Base-by-base conservation (phyloP, 2,113 vertebrate genomes). In the Cryptomyrus ogoouensis region DNA sequence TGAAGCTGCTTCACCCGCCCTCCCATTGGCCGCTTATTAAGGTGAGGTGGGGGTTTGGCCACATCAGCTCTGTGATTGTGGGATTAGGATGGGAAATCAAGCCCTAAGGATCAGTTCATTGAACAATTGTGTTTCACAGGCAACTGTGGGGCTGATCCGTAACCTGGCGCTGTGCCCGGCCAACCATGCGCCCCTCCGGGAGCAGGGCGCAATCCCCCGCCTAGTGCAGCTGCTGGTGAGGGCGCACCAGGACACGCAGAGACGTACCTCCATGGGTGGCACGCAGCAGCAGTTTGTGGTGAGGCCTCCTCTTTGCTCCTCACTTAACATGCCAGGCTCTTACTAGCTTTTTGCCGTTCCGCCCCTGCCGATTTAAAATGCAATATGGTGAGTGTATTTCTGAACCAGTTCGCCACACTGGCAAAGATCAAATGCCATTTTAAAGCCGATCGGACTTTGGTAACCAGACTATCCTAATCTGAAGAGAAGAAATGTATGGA, bases 11-110 rank as follows among this genome's bases (percentile, higher is more conserved):
- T 89, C 98, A 99, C 92, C 98, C 98, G 0, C 98, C 98, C 0
- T 99, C 98, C 88, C 98, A 99, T 91, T 99, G 98, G 98, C 98
- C 98, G 70, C 96, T 99, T 88, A 99, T 99, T 92, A 99, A 99
- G 97, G 98, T 98, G 74, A 90, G 47, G 46, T 42, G 31, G 47
- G 21, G 19, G 27, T 35, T 47, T n/a, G 31, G 24, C 27, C 88
- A 3, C 31, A 24, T 39, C 50, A 3, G 44, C 39, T 70, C 24
- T 70, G 3, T 66, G 42, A 10, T 83, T 39, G 46, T 10, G n/a
- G 70, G 3, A 39, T 39, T 39, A 10, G 35, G 3, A 39, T 44
- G 42, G 42, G 15, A 42, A 44, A 44, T 84, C 42, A 24, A 46
- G 83, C 44, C 44, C 15, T 13, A 7, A 3, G n/a, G 44, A n/a